Conservation (phyloP, 2,888 invertebrate species). For the Lapara coniferarum region DNA sequence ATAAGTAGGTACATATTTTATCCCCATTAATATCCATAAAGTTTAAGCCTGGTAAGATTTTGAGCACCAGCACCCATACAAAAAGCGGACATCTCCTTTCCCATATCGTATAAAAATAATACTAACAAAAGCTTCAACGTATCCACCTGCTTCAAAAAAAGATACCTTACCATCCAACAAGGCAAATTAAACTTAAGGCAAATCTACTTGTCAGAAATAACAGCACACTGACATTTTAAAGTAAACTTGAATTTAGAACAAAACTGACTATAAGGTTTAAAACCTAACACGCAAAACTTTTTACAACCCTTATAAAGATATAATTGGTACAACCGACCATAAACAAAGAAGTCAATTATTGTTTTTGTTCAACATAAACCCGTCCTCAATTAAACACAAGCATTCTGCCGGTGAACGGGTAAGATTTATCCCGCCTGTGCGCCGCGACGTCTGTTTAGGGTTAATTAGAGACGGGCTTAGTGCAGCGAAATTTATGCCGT, state of each 20-base stretch:
- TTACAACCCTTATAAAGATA: slow-evolving; percentile 23
- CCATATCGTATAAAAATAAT: no score
- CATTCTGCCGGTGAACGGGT: slow-evolving; percentile 29
- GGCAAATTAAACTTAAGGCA: neutral
- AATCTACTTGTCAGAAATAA: neutral
- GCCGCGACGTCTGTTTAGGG: slow-evolving; percentile 65
- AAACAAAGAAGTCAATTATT: slow-evolving; percentile 25
- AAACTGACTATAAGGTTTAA: slow-evolving; percentile 5
- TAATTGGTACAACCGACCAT: slow-evolving; percentile 28
- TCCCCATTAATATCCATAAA: no score
- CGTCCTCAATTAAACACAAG: slow-evolving; percentile 54
- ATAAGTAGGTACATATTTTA: no score
- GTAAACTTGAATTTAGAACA: neutral
- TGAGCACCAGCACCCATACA: no score
- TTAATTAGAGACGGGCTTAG: slow-evolving; percentile 75
- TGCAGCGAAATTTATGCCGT: slow-evolving; percentile 29
- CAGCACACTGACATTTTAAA: neutral
- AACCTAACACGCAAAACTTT: slow-evolving; percentile 15
- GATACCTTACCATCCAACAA: neutral
- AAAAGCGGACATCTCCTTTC: no score
- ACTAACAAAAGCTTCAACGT: no score
- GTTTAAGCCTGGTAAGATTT: no score
- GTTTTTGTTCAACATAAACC: slow-evolving; percentile 20
- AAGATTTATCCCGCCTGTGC: slow-evolving; percentile 72
- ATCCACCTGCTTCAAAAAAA: no score